Conservation (phyloP, 2,888 invertebrate genomes). For the Tenthredo scrophulariae region DNA sequence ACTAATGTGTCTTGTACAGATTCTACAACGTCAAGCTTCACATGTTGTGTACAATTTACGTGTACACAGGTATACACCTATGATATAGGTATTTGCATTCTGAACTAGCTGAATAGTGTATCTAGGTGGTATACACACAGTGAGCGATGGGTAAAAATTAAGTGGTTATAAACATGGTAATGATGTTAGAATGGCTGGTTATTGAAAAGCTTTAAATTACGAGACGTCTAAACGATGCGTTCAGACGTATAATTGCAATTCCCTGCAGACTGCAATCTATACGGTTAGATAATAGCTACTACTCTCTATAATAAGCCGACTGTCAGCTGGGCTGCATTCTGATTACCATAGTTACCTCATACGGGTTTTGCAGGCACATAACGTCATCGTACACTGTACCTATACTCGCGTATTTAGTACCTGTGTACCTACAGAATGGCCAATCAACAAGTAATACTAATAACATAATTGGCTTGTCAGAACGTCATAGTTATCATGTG, state of each 20-base stretch:
- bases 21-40: neutral
- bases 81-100: neutral
- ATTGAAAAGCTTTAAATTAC: conserved; percentile 75
- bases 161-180: conserved; percentile 62
- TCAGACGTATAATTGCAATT: conserved; percentile 70
- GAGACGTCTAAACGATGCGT: conserved; percentile 65
- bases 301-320: conserved; percentile 63
- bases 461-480: conserved; percentile 34
- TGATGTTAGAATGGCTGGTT: conserved; percentile 69
- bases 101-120: neutral
- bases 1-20: neutral
- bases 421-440: neutral
- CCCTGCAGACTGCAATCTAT: conserved; percentile 60
- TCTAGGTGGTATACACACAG: conserved; percentile 22
- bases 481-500: neutral
- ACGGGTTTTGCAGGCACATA: conserved; percentile 49
- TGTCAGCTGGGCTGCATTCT: conserved; percentile 63
- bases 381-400: neutral
- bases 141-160: conserved; percentile 53
- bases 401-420: neutral
- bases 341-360: conserved; percentile 67
- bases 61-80: neutral
- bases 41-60: neutral
- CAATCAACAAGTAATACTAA: conserved; percentile 43
- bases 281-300: conserved; percentile 67